Conservation (phyloP, 2,888 invertebrate species). For the Meteorus cinctellus region DNA sequence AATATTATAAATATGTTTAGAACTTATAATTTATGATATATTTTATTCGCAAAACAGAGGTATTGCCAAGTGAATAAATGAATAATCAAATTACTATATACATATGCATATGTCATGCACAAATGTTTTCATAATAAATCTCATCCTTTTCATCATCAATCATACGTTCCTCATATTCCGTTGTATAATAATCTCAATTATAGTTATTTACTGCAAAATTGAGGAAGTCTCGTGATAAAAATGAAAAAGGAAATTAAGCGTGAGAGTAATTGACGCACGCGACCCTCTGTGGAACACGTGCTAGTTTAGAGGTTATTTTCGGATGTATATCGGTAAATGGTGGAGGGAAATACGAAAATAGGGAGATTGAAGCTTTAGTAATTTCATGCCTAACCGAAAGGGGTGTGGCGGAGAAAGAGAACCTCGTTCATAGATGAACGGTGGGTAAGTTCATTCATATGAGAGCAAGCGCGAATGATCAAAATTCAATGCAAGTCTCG, state of each 20-base stretch:
- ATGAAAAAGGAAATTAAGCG: constrained; percentile 6
- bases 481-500: not conserved
- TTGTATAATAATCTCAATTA: not conserved
- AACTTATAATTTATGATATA: no score
- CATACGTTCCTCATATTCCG: not conserved
- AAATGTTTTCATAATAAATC: no score
- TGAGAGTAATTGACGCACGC: not conserved
- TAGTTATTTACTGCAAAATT: not conserved
- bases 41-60: no score
- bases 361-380: not conserved
- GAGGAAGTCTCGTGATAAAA: constrained; percentile 2
- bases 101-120: no score
- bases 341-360: not conserved
- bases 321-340: not conserved
- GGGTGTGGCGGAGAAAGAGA: no score
- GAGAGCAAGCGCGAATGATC: not conserved
- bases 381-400: not conserved
- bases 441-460: constrained; percentile 1
- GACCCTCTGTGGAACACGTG: not conserved
- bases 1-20: no score
- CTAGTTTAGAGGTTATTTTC: not conserved
- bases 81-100: no score
- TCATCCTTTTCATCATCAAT: not conserved
- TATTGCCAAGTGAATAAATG: no score
- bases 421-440: no score